These are phyloP conservation scores for Melanostoma mellinum DNA, from an alignment of 2,888 invertebrate species.

Conservation along the genomic window DNA sequence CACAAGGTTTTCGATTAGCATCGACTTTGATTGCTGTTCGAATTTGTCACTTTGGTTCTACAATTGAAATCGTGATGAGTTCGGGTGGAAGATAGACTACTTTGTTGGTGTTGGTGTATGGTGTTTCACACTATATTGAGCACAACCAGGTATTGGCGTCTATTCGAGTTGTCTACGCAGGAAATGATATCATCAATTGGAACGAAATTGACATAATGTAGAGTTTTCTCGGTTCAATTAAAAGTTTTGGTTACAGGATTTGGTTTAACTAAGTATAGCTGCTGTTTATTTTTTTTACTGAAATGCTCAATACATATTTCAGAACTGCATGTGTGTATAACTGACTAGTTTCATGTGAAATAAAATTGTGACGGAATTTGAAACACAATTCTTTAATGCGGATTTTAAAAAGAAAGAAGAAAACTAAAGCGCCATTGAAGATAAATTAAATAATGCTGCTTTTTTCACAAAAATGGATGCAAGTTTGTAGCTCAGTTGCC, in stretches of 20 bases:
- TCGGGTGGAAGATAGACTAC: slow-evolving; percentile 64
- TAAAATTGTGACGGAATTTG: no score
- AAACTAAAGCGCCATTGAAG: no score
- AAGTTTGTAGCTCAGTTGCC: no score
- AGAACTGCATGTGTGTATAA: no score
- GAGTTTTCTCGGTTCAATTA: slow-evolving; percentile 38
- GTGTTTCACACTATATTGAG: slow-evolving; percentile 10
- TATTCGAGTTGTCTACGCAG: slow-evolving; percentile 53
- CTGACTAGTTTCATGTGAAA: no score
- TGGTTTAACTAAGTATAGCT: slow-evolving; percentile 49
- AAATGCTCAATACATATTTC: background rate
- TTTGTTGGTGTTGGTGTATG: slow-evolving; percentile 21
- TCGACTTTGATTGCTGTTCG: slow-evolving; percentile 55
- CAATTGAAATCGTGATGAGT: background rate
- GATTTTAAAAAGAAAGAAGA: no score
- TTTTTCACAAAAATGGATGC: no score
- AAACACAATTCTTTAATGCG: no score
- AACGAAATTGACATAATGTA: slow-evolving; percentile 56
- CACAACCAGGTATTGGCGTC: slow-evolving; percentile 55
- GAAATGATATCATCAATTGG: slow-evolving; percentile 71
- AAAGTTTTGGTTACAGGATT: slow-evolving; percentile 46
- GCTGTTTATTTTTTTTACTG: slow-evolving; percentile 43
- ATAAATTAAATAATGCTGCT: no score
- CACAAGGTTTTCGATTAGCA: slow-evolving; percentile 56
- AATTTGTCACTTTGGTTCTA: slow-evolving; percentile 48